Evolutionary conservation across 35 echinoderm and acorn worm genomes (phyloP).

Genomic region (Strongylocentrotus purpuratus): DNA sequence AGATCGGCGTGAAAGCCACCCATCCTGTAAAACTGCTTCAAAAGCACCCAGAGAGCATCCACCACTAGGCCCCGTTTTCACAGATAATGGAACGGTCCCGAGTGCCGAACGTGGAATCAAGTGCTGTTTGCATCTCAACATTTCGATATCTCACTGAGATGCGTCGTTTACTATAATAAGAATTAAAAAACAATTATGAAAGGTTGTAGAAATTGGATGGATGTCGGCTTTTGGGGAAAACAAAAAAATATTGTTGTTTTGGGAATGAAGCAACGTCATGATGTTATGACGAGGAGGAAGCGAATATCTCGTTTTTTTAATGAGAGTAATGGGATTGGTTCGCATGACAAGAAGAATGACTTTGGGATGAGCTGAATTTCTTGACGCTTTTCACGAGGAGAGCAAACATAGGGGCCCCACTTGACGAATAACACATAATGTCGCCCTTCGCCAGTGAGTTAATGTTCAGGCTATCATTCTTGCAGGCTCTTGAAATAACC

Average conservation of each 20-base stretch:
- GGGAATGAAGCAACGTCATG: background rate
- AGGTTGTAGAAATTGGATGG: too few species aligned
- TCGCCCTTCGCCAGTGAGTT: background rate
- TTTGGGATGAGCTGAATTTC: background rate
- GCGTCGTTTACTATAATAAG: background rate
- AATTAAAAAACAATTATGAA: too few species aligned
- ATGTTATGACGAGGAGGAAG: background rate
- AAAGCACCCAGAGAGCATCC: background rate
- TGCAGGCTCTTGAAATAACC: background rate
- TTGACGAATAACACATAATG: constrained; percentile 11
- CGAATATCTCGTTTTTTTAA: background rate
- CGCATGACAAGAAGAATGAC: background rate
- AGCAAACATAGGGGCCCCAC: background rate
- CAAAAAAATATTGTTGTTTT: background rate
- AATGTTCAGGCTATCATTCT: background rate
- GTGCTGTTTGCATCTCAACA: background rate
- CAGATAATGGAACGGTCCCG: background rate
- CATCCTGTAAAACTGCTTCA: background rate
- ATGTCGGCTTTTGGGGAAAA: too few species aligned
- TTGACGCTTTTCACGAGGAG: background rate
- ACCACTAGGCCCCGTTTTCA: background rate
- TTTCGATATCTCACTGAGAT: background rate
- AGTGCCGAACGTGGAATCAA: background rate
- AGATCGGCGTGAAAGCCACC: background rate
- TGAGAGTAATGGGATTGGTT: background rate